Evolutionary conservation across 2,888 invertebrate genomes (phyloP).

Genomic region (Watsonalla cultraria): DNA sequence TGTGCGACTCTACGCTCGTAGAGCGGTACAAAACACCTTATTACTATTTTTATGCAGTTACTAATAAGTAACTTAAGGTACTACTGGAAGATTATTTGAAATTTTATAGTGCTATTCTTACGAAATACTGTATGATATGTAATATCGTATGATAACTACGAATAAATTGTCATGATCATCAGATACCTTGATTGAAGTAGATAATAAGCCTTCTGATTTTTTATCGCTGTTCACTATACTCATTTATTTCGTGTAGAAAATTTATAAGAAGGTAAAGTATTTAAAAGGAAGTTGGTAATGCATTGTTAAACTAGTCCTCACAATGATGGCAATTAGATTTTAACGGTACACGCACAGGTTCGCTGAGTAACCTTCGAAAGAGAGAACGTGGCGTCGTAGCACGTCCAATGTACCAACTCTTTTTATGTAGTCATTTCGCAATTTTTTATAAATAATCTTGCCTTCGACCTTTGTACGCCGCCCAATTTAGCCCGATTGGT

Average conservation of each 20-base stretch:
- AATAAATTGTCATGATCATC: too few species aligned
- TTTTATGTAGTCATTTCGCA: slow-evolving; percentile 68
- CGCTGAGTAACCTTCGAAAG: slow-evolving; percentile 68
- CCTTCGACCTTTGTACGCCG: slow-evolving; percentile 73
- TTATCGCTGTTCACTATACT: too few species aligned
- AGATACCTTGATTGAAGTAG: too few species aligned
- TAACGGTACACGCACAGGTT: slow-evolving; percentile 63
- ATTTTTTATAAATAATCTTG: slow-evolving; percentile 73
- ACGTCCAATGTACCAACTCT: slow-evolving; percentile 75
- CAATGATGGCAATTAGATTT: slow-evolving; percentile 62
- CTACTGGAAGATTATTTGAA: too few species aligned
- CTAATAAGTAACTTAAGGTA: too few species aligned
- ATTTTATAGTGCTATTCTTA: too few species aligned
- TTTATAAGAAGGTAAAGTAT: slow-evolving; percentile 19
- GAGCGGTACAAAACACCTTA: slow-evolving; percentile 9
- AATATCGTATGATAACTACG: too few species aligned
- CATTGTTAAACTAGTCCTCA: slow-evolving; percentile 49
- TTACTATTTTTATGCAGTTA: neutral
- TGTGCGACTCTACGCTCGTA: slow-evolving; percentile 25
- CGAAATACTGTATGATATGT: too few species aligned
- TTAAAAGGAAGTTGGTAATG: slow-evolving; percentile 13
- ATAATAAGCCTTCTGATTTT: too few species aligned
- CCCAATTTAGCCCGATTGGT: slow-evolving; percentile 73
- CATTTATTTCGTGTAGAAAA: too few species aligned
- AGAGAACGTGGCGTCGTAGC: slow-evolving; percentile 70